phyloP scores from a whole-genome alignment of 2,888 invertebrate species.

The Ethmia dodecea region DNA sequence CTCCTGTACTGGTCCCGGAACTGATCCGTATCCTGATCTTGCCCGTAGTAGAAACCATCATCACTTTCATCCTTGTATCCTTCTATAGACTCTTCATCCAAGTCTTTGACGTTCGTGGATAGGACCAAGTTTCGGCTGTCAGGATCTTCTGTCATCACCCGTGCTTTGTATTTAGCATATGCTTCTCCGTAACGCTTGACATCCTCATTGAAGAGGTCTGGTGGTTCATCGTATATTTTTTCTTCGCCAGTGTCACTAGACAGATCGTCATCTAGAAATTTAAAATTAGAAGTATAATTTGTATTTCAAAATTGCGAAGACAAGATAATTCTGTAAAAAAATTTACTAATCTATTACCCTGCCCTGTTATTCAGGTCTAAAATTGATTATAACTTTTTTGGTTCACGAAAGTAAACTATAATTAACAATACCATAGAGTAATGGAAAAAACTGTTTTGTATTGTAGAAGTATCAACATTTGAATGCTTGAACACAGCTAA shows the following conservation, averaged over 20 bases:
- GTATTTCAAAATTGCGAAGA: too few species aligned
- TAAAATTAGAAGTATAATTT: too few species aligned
- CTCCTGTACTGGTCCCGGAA: constrained; percentile 47
- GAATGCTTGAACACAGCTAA: too few species aligned
- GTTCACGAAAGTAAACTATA: too few species aligned
- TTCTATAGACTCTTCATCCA: constrained; percentile 38
- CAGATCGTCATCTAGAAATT: constrained; percentile 57
- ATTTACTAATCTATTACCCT: too few species aligned
- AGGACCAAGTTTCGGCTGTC: constrained; percentile 40
- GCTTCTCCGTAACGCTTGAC: constrained; percentile 79
- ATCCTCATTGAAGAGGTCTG: constrained; percentile 62
- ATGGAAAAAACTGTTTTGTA: too few species aligned
- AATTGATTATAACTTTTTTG: too few species aligned
- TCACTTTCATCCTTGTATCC: constrained; percentile 59
- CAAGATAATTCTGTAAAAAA: too few species aligned
- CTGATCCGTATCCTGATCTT: constrained; percentile 55
- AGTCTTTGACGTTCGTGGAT: constrained; percentile 30
- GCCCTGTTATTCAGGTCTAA: too few species aligned
- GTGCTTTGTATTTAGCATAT: constrained; percentile 83
- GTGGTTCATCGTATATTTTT: constrained; percentile 52
- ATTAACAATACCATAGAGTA: too few species aligned
- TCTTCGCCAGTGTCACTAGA: constrained; percentile 70
- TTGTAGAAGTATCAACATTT: too few species aligned
- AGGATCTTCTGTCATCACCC: constrained; percentile 42
- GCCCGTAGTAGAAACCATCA: constrained; percentile 65